Conservation (phyloP, 2,888 invertebrate species). For the Brachyptera putata region DNA sequence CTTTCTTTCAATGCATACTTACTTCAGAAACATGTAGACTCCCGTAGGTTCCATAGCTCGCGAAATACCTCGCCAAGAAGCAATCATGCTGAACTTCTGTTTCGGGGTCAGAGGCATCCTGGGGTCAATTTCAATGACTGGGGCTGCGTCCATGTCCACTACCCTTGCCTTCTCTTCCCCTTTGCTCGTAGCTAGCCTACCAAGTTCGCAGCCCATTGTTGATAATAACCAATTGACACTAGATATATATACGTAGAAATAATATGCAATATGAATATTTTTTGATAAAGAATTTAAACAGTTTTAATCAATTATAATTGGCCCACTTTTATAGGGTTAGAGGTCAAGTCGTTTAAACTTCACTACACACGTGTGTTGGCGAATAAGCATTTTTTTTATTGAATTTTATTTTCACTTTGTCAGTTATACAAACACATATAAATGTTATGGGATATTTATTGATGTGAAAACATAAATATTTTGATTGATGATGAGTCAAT, state of each 20-base stretch:
- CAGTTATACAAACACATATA: no score
- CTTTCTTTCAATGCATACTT: no score
- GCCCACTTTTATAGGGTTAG: not conserved
- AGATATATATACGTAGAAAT: not conserved
- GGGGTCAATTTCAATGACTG: slow-evolving; percentile 69
- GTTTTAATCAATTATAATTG: no score
- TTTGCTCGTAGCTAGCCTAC: slow-evolving; percentile 56
- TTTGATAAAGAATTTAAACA: no score
- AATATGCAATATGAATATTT: no score
- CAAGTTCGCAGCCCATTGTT: slow-evolving; percentile 71
- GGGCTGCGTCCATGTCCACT: slow-evolving; percentile 41
- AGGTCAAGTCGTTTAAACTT: not conserved
- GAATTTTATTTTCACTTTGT: no score
- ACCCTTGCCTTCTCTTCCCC: slow-evolving; percentile 16
- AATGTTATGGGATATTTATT: no score
- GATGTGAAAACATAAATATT: no score
- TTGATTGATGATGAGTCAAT: no score
- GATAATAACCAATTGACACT: not conserved
- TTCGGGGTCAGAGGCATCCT: slow-evolving; percentile 76
- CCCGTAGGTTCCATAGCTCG: slow-evolving; percentile 86
- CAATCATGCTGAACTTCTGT: slow-evolving; percentile 83
- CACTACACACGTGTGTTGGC: not conserved
- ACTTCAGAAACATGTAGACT: slow-evolving; percentile 89
- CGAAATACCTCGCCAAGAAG: slow-evolving; percentile 88
- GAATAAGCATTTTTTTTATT: no score